Evolutionary conservation across 2,888 invertebrate species (phyloP).

Genomic region (Cotesia congregata): DNA sequence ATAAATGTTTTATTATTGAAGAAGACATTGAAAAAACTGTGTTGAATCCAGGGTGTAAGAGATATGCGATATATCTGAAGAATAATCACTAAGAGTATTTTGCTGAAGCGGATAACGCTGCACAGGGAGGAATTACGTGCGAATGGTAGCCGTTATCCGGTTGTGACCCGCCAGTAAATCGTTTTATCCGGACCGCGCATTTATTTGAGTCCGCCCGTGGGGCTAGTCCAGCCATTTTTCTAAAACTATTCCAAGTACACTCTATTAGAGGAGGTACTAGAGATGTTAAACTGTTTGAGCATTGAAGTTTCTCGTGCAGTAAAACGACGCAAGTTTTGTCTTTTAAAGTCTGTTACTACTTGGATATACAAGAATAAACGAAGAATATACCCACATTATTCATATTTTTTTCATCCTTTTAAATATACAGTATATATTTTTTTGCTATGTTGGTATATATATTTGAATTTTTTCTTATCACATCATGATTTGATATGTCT

Average conservation of each 20-base stretch:
- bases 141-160: constrained; percentile 61
- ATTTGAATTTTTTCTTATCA: background rate
- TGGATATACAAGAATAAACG: constrained; percentile 39
- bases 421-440: background rate
- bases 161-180: constrained; percentile 60
- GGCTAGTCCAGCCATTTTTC: constrained; percentile 60
- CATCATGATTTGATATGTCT: background rate
- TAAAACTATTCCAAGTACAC: constrained; percentile 62
- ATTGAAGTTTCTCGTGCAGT: constrained; percentile 50
- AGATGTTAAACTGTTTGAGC: constrained; percentile 58
- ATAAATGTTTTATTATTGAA: no score
- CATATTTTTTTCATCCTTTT: background rate
- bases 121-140: constrained; percentile 56
- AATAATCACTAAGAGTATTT: constrained; percentile 31
- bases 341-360: constrained; percentile 52
- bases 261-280: constrained; percentile 59
- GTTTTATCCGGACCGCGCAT: constrained; percentile 61
- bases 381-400: constrained; percentile 15
- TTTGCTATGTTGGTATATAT: background rate
- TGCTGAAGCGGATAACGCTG: constrained; percentile 30
- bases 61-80: constrained; percentile 6
- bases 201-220: constrained; percentile 62
- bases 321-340: constrained; percentile 59
- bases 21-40: background rate
- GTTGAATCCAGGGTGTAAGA: background rate